Conservation (phyloP, 2,113 vertebrate species). For the Hylia prasina region DNA sequence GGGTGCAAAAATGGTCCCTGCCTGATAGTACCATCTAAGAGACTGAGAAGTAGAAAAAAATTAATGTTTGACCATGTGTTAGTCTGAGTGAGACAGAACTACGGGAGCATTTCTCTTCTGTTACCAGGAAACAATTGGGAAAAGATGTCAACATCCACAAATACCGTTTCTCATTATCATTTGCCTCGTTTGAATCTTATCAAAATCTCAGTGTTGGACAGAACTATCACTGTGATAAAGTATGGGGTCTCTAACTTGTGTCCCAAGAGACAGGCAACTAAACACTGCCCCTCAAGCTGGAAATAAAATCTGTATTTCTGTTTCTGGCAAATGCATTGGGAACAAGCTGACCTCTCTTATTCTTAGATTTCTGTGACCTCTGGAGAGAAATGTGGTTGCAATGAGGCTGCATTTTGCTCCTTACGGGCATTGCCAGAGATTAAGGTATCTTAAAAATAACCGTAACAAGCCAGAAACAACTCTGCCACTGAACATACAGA, state of each 20-base stretch:
- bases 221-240: neutral
- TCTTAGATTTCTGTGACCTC: slow-evolving; percentile 64
- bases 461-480: slow-evolving; percentile 12
- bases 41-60: neutral
- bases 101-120: neutral
- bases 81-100: neutral
- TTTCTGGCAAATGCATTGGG: slow-evolving; percentile 68
- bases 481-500: slow-evolving; percentile 19
- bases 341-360: slow-evolving; percentile 65
- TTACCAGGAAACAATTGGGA: neutral
- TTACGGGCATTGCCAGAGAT: slow-evolving; percentile 9
- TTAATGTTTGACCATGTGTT: neutral
- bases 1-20: neutral
- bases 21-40: neutral
- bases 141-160: neutral
- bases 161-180: neutral
- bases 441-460: slow-evolving; percentile 71
- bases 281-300: slow-evolving; percentile 3
- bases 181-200: neutral
- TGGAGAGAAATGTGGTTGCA: slow-evolving; percentile 52
- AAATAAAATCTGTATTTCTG: slow-evolving; percentile 28
- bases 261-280: neutral
- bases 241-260: neutral
- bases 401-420: slow-evolving; percentile 26
- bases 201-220: neutral